phyloP scores from a whole-genome alignment of 2,888 invertebrate species.

The Habroteleia sp. region DNA sequence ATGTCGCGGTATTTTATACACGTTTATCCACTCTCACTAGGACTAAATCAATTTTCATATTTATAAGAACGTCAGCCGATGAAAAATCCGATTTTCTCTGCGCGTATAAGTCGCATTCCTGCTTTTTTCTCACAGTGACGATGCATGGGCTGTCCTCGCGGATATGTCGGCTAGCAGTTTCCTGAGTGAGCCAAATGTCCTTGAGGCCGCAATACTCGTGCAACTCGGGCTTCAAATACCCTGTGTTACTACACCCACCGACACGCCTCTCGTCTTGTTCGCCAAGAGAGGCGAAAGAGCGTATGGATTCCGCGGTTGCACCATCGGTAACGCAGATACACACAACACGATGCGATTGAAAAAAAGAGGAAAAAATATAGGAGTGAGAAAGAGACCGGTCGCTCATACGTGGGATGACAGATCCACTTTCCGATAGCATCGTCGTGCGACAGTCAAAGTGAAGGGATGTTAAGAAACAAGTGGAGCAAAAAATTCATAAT shows the following conservation, averaged over 20 bases:
- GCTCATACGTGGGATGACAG: conserved; percentile 71
- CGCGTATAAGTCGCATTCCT: conserved; percentile 35
- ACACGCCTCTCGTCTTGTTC: conserved; percentile 70
- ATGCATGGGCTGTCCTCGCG: conserved; percentile 71
- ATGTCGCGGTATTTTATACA: conserved; percentile 1
- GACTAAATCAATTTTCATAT: conserved; percentile 39
- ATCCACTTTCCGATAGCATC: conserved; percentile 69
- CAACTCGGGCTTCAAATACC: conserved; percentile 67
- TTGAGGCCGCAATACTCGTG: conserved; percentile 75
- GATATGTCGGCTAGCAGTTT: conserved; percentile 76
- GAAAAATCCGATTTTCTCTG: conserved; percentile 33
- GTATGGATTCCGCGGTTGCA: conserved; percentile 68
- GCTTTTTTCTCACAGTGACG: conserved; percentile 51
- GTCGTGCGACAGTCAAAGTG: conserved; percentile 48
- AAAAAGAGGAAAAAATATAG: background rate
- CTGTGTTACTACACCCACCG: conserved; percentile 70
- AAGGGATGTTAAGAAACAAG: conserved; percentile 55
- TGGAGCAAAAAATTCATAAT: conserved; percentile 53
- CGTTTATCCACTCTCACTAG: conserved; percentile 16
- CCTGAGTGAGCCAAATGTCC: conserved; percentile 77
- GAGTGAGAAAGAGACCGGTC: conserved; percentile 33
- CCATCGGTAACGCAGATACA: conserved; percentile 60
- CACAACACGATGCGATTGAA: conserved; percentile 17
- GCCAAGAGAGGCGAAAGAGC: conserved; percentile 34
- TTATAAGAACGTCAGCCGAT: conserved; percentile 10